Evolutionary conservation across 2,888 invertebrate species (phyloP).

Genomic region (Augiades crinisus): DNA sequence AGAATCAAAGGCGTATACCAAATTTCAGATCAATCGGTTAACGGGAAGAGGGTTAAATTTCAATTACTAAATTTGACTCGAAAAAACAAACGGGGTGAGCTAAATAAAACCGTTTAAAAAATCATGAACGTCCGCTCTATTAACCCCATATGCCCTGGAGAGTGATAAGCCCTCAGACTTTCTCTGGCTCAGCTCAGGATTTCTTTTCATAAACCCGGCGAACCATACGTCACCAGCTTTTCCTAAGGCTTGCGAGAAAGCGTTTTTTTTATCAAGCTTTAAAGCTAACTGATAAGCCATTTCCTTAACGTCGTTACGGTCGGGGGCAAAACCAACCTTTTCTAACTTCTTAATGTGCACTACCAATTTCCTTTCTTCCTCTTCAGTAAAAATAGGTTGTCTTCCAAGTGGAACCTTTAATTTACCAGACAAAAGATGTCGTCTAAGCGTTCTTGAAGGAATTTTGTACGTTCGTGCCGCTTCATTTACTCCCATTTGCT

Average conservation of each 20-base stretch:
- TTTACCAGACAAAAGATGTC: slow-evolving; percentile 15
- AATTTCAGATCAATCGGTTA: no score
- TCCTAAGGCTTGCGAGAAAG: not conserved
- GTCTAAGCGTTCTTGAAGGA: slow-evolving; percentile 18
- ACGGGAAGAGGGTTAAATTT: no score
- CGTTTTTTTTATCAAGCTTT: slow-evolving; percentile 25
- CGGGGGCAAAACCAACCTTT: slow-evolving; percentile 26
- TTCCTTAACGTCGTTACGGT: slow-evolving; percentile 26
- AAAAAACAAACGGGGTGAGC: no score
- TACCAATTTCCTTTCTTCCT: slow-evolving; percentile 7
- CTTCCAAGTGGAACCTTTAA: slow-evolving; percentile 3
- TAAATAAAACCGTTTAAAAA: no score
- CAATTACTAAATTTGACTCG: no score
- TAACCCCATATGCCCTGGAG: slow-evolving; percentile 31
- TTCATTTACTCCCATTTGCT: slow-evolving; percentile 23
- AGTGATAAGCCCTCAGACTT: slow-evolving; percentile 42
- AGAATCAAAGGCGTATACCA: no score
- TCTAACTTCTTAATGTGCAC: slow-evolving; percentile 11
- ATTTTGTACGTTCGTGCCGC: slow-evolving; percentile 13
- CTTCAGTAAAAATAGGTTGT: not conserved
- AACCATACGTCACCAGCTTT: slow-evolving; percentile 3
- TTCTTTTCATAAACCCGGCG: slow-evolving; percentile 32
- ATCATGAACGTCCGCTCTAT: not conserved
- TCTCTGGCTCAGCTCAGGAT: slow-evolving; percentile 33
- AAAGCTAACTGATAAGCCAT: slow-evolving; percentile 28